phyloP scores from a whole-genome alignment of 2,888 invertebrate genomes.

The Apamea crenata region DNA sequence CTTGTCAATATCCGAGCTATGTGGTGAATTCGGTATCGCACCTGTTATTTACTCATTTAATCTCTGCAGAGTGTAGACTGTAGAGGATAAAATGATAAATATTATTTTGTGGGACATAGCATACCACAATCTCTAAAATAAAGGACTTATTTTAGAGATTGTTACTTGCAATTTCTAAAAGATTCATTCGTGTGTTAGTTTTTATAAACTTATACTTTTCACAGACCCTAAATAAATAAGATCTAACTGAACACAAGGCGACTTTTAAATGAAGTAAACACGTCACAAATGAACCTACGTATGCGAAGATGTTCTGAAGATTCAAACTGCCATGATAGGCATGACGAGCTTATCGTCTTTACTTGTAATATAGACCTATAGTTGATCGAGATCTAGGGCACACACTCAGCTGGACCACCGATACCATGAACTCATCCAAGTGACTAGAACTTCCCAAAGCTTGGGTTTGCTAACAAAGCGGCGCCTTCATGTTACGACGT shows the following conservation, averaged over 20 bases:
- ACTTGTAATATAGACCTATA: no score
- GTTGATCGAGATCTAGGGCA: not conserved
- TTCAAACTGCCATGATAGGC: not conserved
- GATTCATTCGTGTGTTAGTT: not conserved
- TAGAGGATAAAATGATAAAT: conserved; percentile 6
- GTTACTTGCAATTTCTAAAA: not conserved
- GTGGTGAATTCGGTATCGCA: conserved; percentile 26
- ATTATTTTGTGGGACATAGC: not conserved
- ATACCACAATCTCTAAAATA: not conserved
- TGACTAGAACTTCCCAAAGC: not conserved
- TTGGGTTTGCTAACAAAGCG: conserved; percentile 9
- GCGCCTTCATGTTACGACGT: not conserved
- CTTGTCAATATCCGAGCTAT: conserved; percentile 8
- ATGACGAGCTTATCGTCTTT: not conserved
- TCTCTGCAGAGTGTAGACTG: not conserved
- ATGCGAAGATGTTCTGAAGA: not conserved
- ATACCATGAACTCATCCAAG: not conserved
- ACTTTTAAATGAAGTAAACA: not conserved
- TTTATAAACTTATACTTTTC: not conserved
- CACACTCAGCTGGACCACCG: not conserved
- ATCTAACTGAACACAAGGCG: no score
- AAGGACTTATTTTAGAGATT: no score
- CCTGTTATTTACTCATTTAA: conserved; percentile 18
- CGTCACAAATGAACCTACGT: not conserved
- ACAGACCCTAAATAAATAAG: not conserved